A percentile compares a stretch with the other conserved stretches of the same genome.
Conservation (phyloP, 2,113 vertebrate species). For the Diadophis punctatus region DNA sequence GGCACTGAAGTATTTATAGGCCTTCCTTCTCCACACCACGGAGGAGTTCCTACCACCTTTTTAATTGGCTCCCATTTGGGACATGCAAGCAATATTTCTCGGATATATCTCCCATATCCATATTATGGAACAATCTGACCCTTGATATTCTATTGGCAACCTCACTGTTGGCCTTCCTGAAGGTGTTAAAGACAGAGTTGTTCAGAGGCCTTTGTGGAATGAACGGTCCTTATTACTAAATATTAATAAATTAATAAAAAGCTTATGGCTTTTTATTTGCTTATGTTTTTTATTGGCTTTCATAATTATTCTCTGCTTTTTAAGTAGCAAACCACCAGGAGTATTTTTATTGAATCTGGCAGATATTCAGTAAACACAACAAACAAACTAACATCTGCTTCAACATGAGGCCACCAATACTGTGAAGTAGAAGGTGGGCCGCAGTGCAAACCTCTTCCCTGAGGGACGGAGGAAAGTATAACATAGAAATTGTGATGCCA, state of each 20-base stretch:
- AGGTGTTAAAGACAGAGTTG: not conserved
- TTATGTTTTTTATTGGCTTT: not conserved
- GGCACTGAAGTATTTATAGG: not conserved
- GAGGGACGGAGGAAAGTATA: not conserved
- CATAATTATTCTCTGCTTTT: not conserved
- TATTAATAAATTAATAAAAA: too few species aligned
- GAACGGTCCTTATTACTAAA: not conserved
- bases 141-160: not conserved
- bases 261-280: not conserved
- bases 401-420: not conserved
- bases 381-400: not conserved
- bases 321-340: not conserved
- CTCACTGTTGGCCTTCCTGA: not conserved
- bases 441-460: not conserved
- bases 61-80: not conserved
- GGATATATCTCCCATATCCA: not conserved
- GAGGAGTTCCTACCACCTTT: not conserved
- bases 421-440: not conserved
- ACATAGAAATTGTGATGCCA: not conserved
- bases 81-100: not conserved
- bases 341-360: not conserved
- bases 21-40: not conserved
- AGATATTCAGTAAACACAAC: not conserved
- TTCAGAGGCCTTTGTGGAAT: not conserved
- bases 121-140: not conserved